A percentile compares a stretch with the other conserved stretches of the same genome.
These are phyloP conservation scores for Xenotilapia longispinis DNA, from an alignment of 2,113 vertebrate genomes.

Conservation along the genomic window DNA sequence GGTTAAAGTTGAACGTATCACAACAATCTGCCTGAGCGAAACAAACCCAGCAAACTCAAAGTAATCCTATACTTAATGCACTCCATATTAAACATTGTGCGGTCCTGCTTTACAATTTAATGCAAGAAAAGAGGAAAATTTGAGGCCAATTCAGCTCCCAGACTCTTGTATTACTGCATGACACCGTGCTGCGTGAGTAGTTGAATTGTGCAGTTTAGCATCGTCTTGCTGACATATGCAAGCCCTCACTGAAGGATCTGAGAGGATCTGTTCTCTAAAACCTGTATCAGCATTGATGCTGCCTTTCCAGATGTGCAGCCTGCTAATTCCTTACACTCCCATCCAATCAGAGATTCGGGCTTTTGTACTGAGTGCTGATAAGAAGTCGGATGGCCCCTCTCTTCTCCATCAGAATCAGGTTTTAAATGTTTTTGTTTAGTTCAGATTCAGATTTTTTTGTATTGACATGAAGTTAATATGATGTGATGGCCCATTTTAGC, in stretches of 20 bases:
- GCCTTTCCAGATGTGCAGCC: neutral
- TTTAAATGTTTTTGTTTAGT: neutral
- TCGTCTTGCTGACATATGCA: neutral
- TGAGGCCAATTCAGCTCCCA: neutral
- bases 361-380: neutral
- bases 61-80: rapidly evolving
- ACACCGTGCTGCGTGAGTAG: neutral
- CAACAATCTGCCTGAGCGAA: neutral
- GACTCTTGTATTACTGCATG: rapidly evolving
- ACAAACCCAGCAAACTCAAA: neutral
- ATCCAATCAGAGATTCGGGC: neutral
- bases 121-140: neutral
- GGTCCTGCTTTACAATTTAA: neutral
- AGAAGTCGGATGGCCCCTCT: neutral
- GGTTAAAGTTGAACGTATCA: neutral
- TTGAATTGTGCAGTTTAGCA: neutral
- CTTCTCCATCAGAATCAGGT: neutral
- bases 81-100: rapidly evolving
- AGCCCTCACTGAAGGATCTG: neutral
- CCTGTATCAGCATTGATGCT: neutral
- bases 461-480: neutral
- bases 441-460: neutral
- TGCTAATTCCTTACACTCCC: neutral
- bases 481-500: neutral
- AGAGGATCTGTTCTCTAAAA: neutral